Conservation (phyloP, 1,140 invertebrate species). For the Antheraea mylitta region DNA sequence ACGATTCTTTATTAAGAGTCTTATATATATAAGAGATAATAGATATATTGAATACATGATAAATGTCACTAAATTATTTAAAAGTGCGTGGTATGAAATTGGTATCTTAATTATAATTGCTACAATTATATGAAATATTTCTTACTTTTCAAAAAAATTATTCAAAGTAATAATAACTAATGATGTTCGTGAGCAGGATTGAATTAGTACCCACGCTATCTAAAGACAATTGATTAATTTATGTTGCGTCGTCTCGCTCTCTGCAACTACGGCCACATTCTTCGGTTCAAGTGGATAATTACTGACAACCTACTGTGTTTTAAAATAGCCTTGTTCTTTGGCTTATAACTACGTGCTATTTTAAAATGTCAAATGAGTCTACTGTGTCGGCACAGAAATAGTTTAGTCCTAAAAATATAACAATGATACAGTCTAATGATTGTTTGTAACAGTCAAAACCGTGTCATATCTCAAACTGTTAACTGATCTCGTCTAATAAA, state of each 20-base stretch:
- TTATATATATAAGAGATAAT: no score
- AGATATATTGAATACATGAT: no score
- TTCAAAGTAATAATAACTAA: no score
- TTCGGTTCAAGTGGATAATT: neutral
- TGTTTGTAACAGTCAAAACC: no score
- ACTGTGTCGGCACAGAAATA: neutral
- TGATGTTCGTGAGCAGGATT: neutral
- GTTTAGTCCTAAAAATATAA: neutral
- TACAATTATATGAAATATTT: no score
- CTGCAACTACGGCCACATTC: neutral
- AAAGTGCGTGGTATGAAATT: no score
- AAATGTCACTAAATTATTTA: no score
- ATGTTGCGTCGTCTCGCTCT: neutral
- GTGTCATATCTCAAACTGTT: neutral
- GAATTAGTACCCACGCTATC: neutral
- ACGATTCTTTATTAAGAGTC: no score
- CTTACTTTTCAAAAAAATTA: no score
- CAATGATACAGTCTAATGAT: neutral
- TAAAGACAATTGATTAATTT: neutral
- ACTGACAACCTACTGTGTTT: neutral
- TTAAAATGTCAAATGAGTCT: slow-evolving; percentile 3
- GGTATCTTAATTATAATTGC: no score
- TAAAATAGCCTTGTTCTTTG: neutral
- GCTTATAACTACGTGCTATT: neutral
- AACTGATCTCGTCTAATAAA: neutral